A percentile compares a stretch with the other conserved stretches of the same genome.
phyloP scores from a whole-genome alignment of 2,797 vertebrate genomes.

The Labeo calbasu region DNA sequence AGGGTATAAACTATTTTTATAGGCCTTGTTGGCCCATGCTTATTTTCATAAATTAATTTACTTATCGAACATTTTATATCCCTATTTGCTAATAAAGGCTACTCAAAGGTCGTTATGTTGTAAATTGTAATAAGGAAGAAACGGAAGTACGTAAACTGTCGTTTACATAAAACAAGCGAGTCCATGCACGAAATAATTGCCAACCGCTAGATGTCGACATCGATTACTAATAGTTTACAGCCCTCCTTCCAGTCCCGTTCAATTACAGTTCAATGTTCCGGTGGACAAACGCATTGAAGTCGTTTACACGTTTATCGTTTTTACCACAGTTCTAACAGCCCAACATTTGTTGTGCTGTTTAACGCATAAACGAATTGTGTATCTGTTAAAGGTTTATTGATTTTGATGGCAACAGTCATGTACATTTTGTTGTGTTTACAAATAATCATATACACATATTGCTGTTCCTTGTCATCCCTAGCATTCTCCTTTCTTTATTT shows the following conservation, averaged over 20 bases:
- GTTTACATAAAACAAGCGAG: conserved; percentile 7
- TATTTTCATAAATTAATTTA: not conserved
- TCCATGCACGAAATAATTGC: not conserved
- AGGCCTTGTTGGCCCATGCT: not conserved
- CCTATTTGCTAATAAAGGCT: not conserved
- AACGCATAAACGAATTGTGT: not conserved
- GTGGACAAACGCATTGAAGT: not conserved
- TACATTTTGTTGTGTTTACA: conserved; percentile 22
- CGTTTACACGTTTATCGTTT: not conserved
- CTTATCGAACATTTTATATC: not conserved
- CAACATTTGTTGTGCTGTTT: not conserved
- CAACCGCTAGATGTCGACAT: conserved; percentile 56
- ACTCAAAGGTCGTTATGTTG: not conserved
- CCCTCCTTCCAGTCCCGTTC: not conserved
- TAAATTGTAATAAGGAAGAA: not conserved
- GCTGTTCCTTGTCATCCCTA: not conserved
- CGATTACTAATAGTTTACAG: not conserved
- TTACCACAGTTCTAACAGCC: not conserved
- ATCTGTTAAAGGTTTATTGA: conserved; percentile 30
- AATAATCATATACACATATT: conserved; percentile 27
- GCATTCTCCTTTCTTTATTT: conserved; percentile 25
- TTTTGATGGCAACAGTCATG: conserved; percentile 28
- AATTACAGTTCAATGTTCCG: not conserved
- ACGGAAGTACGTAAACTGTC: conserved; percentile 24
- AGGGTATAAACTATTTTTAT: not conserved